phyloP scores from a whole-genome alignment of 2,113 vertebrate species.

The Notothenia coriiceps region DNA sequence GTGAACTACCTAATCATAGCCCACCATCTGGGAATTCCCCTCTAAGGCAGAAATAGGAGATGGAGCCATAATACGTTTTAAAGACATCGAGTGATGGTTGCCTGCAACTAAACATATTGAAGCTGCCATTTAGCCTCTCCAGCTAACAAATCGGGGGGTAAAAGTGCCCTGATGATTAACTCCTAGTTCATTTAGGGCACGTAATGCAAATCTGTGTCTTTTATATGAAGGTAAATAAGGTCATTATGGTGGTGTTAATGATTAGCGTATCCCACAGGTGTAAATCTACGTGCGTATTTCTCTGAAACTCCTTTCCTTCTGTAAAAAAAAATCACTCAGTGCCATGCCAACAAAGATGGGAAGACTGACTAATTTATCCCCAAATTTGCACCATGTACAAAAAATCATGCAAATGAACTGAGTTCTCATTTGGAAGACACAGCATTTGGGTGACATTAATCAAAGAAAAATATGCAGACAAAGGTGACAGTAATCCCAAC shows the following conservation, averaged over 20 bases:
- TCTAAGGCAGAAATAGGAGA: conserved; percentile 76
- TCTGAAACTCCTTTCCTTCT: conserved; percentile 70
- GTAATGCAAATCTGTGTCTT: conserved; percentile 85
- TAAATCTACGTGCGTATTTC: conserved; percentile 80
- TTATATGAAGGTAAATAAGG: conserved; percentile 88
- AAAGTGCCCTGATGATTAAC: conserved; percentile 84
- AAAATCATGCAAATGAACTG: conserved; percentile 90
- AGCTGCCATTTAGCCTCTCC: conserved; percentile 60
- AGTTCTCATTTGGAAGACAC: conserved; percentile 86
- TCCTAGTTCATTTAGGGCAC: conserved; percentile 80
- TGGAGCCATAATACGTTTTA: conserved; percentile 72
- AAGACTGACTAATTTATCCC: conserved; percentile 83
- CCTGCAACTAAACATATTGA: conserved; percentile 73
- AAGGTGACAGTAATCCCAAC: conserved; percentile 87
- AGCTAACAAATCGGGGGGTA: conserved; percentile 70
- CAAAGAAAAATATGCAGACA: conserved; percentile 88
- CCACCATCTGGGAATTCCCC: conserved; percentile 82
- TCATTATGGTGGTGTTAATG: conserved; percentile 80
- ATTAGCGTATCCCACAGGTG: conserved; percentile 88
- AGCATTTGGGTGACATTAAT: conserved; percentile 89
- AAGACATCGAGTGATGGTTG: conserved; percentile 72
- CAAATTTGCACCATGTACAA: conserved; percentile 86
- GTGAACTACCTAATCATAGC: conserved; percentile 82
- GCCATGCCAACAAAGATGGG: conserved; percentile 82
- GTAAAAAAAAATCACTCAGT: conserved; percentile 79